Percentiles rank a stretch among this genome's conserved stretches.
These are phyloP conservation scores for Notodonta dromedarius DNA, from an alignment of 2,888 invertebrate species.

Conservation along the genomic window DNA sequence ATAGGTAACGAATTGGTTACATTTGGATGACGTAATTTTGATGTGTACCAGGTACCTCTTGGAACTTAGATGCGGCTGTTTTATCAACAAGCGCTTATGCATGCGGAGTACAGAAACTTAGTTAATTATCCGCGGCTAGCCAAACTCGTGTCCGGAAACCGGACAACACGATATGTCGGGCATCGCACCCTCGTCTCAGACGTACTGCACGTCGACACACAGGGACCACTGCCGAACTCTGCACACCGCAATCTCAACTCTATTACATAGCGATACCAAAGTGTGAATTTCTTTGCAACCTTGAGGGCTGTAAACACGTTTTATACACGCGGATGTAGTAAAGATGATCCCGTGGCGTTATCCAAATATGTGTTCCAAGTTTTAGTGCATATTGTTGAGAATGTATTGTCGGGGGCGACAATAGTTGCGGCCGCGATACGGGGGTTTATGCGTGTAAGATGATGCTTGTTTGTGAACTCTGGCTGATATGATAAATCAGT, in stretches of 20 bases:
- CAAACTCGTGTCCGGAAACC: conserved; percentile 76
- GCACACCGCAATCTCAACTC: conserved; percentile 35
- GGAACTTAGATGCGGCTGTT: conserved; percentile 12
- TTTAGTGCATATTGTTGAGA: conserved; percentile 72
- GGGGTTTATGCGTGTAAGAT: conserved; percentile 83
- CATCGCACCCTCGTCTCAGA: conserved; percentile 76
- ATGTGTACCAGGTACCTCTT: neutral
- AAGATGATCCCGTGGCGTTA: conserved; percentile 65
- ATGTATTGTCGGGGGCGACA: conserved; percentile 61
- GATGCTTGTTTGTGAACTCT: conserved; percentile 80
- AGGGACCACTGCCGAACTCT: conserved; percentile 19
- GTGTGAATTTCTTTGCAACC: conserved; percentile 34
- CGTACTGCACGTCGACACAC: conserved; percentile 58
- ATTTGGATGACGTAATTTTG: neutral
- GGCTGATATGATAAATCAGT: conserved; percentile 83
- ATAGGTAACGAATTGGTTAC: neutral
- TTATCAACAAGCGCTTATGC: conserved; percentile 45
- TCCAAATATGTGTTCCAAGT: conserved; percentile 74
- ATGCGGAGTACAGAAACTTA: conserved; percentile 65
- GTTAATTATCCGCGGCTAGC: conserved; percentile 74
- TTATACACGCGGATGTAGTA: conserved; percentile 37
- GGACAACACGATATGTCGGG: conserved; percentile 78
- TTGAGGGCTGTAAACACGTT: conserved; percentile 43
- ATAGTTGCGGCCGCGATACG: conserved; percentile 65
- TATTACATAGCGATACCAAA: conserved; percentile 38